Evolutionary conservation across 2,888 invertebrate species (phyloP).

Genomic region (Anagyrus pseudococci): DNA sequence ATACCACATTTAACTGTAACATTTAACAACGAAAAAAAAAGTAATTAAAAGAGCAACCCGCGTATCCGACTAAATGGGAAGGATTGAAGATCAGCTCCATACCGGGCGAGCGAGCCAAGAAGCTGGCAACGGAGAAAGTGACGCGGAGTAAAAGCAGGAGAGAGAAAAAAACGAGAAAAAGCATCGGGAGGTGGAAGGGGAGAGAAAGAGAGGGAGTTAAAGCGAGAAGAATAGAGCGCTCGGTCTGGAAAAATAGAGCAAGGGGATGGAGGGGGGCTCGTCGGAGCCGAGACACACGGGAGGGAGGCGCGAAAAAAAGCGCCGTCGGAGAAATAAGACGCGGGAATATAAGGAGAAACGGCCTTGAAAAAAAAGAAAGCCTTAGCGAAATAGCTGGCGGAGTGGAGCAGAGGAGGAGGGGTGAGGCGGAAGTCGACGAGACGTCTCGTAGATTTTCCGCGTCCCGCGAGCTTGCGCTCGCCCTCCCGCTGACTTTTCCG

Average conservation of each 20-base stretch:
- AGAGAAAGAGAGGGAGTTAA: neutral
- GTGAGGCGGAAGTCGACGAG: slow-evolving; percentile 34
- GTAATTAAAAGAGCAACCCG: no score
- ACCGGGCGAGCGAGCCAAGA: no score
- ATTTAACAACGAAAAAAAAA: no score
- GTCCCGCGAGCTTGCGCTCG: slow-evolving; percentile 41
- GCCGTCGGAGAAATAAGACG: slow-evolving; percentile 14
- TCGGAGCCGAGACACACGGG: no score
- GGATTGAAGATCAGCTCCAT: no score
- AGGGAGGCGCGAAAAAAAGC: no score
- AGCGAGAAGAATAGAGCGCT: slow-evolving; percentile 3
- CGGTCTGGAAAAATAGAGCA: slow-evolving; percentile 24
- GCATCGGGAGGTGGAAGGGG: neutral
- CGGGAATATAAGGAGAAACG: slow-evolving; percentile 24
- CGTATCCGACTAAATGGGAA: no score
- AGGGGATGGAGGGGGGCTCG: neutral
- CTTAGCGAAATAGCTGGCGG: neutral
- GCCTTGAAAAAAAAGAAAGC: slow-evolving; percentile 22
- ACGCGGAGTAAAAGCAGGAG: no score
- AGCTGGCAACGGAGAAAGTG: no score
- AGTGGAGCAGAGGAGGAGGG: neutral
- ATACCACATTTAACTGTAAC: no score
- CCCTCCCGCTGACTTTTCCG: neutral
- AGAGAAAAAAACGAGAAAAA: slow-evolving; percentile 6
- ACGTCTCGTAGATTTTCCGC: slow-evolving; percentile 43